Evolutionary conservation across 2,797 vertebrate species (phyloP), one percentile per base, ranked within the genome.

Genomic region (Silurus aristotelis): DNA sequence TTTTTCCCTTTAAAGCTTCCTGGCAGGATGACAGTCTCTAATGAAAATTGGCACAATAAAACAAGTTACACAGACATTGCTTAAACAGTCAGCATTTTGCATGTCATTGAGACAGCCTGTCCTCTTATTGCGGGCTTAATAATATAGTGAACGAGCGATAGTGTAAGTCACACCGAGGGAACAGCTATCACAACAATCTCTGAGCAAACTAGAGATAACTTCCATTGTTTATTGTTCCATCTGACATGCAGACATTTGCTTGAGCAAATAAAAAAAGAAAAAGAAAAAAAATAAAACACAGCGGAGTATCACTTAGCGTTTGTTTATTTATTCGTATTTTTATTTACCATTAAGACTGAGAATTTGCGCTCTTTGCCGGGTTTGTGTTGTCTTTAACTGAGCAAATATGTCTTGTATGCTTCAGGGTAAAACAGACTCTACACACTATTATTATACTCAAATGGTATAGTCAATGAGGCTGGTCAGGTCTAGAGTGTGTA

Each of bases 41-140:
- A 95, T 94, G 92, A 92, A 95, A 95, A 95, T 92, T 93, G 90
- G 90, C 93, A 95, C 94, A 95, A 95, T 94, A 94, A 95, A 95
- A 94, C 93, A 93, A 93, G 91, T 94, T 92, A 92, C 94, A 94
- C 67, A 91, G 94, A 91, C 90, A 90, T 90, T 91, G 90, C 84
- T 92, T 90, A 88, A 94, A 92, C 88, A 91, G 90, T 89, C 56
- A 86, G 91, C 90, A 91, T 94, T 94, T 92, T 92, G 93, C 89
- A 91, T 90, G 92, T 90, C 88, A 89, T 89, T 92, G 92, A 89
- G 87, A 86, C 83, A 83, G 72, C 83, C 84, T 84, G 63, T 67
- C 73, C 71, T 86, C 82, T 84, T 80, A 56, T 43, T 60, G 70
- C 72, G 17, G 90, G 89, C 92, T 75, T 92, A 90, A 92, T 92